Conservation (phyloP, 1,140 invertebrate species). For the Cotesia vestalis region DNA sequence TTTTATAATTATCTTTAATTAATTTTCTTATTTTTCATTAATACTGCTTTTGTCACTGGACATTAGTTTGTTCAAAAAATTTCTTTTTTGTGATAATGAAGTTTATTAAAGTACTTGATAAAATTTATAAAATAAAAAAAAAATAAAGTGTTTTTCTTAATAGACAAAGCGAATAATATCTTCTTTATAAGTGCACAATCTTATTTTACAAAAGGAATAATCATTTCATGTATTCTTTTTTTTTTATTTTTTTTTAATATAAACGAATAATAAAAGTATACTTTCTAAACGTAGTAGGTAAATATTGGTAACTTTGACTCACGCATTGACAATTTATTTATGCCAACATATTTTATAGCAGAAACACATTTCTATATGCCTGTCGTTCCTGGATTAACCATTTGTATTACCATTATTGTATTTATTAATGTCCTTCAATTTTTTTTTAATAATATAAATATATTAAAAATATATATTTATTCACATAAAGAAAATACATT, state of each 20-base stretch:
- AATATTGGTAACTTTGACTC: conserved; percentile 67
- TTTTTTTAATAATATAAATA: too few relatives aligned
- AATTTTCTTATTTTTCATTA: background rate
- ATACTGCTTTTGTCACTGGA: conserved; percentile 7
- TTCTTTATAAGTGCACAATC: conserved; percentile 56
- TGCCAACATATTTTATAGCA: conserved; percentile 39
- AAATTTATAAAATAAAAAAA: background rate
- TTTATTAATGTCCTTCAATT: conserved; percentile 2
- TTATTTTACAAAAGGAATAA: conserved; percentile 64
- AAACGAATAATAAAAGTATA: conserved; percentile 62
- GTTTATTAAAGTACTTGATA: conserved; percentile 6
- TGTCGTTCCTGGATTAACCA: conserved; percentile 62
- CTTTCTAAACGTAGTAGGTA: conserved; percentile 63
- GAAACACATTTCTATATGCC: conserved; percentile 43
- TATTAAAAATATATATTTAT: conserved; percentile 14
- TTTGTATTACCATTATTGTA: conserved; percentile 43
- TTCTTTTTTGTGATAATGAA: background rate
- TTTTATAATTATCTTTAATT: conserved; percentile 3
- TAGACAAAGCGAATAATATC: conserved; percentile 15
- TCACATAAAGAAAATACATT: conserved; percentile 8
- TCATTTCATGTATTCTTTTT: conserved; percentile 23
- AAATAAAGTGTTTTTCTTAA: background rate
- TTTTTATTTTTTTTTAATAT: conserved; percentile 47
- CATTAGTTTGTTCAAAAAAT: background rate
- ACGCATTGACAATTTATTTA: conserved; percentile 63